These are phyloP conservation scores for Mobula birostris DNA, from an alignment of 2,113 vertebrate genomes.

Conservation along the genomic window DNA sequence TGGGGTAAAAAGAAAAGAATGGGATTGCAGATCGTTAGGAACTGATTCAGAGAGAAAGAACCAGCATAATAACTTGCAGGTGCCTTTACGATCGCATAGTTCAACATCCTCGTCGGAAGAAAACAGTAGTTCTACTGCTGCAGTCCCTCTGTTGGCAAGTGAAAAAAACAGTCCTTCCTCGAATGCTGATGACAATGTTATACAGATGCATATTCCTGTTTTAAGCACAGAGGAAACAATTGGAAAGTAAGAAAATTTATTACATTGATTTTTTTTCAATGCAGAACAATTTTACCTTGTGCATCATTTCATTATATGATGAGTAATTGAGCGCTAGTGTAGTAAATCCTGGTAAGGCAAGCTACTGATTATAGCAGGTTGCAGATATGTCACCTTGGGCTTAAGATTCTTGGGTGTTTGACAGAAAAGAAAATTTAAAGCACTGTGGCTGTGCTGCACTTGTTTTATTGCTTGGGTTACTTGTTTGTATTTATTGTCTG, in stretches of 20 bases:
- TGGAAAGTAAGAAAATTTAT: constrained; percentile 60
- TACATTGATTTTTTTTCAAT: not conserved
- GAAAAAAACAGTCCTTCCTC: constrained; percentile 82
- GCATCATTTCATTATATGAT: not conserved
- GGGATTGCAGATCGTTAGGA: constrained; percentile 67
- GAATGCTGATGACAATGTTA: constrained; percentile 61
- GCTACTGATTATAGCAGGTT: not conserved
- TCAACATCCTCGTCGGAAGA: constrained; percentile 89
- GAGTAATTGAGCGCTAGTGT: not conserved
- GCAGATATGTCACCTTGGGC: not conserved
- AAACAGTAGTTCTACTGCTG: constrained; percentile 85
- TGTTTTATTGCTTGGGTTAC: not conserved
- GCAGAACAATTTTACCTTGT: not conserved
- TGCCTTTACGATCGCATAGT: constrained; percentile 81
- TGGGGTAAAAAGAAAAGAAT: constrained; percentile 66
- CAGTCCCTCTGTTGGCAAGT: constrained; percentile 76
- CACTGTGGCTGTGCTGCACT: not conserved
- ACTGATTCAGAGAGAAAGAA: constrained; percentile 70
- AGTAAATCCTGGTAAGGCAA: not conserved
- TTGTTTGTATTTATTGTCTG: too few species aligned
- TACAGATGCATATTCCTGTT: constrained; percentile 54
- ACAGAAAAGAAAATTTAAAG: not conserved
- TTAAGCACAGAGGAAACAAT: constrained; percentile 61
- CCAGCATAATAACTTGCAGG: constrained; percentile 82
- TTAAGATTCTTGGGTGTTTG: not conserved